Conservation (phyloP, 2,113 vertebrate genomes). For the Rhea americana region DNA sequence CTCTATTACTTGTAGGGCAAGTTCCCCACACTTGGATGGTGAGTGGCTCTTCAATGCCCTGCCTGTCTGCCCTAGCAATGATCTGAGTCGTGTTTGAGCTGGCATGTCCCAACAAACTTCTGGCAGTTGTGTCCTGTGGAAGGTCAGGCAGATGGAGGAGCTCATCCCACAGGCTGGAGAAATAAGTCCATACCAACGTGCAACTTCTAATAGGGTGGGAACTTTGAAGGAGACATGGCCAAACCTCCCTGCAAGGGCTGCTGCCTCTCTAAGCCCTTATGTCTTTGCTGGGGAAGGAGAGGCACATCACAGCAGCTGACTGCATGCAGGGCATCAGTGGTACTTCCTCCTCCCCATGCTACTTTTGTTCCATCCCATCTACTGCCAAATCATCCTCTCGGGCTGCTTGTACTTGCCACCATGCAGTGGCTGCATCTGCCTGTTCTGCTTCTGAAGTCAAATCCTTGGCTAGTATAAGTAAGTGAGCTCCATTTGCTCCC, state of each 20-base stretch:
- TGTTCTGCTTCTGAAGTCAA: not conserved
- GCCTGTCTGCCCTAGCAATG: not conserved
- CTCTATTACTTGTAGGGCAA: not conserved
- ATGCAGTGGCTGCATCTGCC: not conserved
- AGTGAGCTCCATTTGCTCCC: not conserved
- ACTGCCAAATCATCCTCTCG: not conserved
- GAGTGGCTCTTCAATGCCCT: not conserved
- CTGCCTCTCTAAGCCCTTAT: not conserved
- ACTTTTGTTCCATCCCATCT: not conserved
- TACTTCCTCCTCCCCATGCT: not conserved
- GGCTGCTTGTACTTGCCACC: not conserved
- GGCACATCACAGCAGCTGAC: not conserved
- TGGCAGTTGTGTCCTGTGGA: not conserved
- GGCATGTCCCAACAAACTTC: not conserved
- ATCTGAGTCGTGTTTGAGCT: not conserved
- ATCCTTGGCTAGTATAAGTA: not conserved
- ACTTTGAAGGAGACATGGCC: not conserved
- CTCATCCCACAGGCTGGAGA: not conserved
- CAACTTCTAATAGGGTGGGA: not conserved
- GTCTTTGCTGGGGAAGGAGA: not conserved
- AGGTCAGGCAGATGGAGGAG: not conserved
- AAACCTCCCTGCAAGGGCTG: not conserved
- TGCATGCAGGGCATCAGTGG: not conserved
- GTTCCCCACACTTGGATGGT: not conserved
- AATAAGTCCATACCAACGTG: not conserved